Conservation (phyloP, 1,140 invertebrate species). For the Dendroctonus ponderosae region DNA sequence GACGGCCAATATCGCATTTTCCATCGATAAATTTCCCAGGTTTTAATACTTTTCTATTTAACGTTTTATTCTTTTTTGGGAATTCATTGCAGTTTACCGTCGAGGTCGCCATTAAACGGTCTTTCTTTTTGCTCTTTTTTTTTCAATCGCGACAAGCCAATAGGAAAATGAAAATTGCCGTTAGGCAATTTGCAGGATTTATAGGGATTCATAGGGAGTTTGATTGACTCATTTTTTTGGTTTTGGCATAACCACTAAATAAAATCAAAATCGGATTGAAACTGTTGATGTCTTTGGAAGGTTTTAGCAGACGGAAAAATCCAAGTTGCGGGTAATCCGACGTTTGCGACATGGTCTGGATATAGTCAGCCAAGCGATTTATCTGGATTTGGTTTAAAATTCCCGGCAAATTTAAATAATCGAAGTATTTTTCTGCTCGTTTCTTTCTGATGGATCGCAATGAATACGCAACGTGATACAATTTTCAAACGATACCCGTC, state of each 20-base stretch:
- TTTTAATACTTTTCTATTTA: slow-evolving; percentile 18
- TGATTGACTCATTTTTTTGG: too few relatives aligned
- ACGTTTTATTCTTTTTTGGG: slow-evolving; percentile 18
- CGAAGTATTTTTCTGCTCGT: slow-evolving; percentile 45
- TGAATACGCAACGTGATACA: slow-evolving; percentile 44
- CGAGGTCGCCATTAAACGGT: slow-evolving; percentile 12
- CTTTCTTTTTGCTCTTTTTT: slow-evolving; percentile 7
- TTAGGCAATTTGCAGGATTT: too few relatives aligned
- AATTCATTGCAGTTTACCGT: slow-evolving; percentile 17
- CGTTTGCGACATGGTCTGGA: not conserved
- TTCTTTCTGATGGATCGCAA: slow-evolving; percentile 44
- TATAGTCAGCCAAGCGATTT: slow-evolving; percentile 2
- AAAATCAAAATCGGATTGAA: too few relatives aligned
- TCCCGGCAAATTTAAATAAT: slow-evolving; percentile 36
- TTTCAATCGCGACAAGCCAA: slow-evolving; percentile 8
- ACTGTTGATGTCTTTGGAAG: too few relatives aligned
- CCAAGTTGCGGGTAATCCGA: too few relatives aligned
- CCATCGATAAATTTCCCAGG: slow-evolving; percentile 4
- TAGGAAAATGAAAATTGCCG: too few relatives aligned
- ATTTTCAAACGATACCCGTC: slow-evolving; percentile 33
- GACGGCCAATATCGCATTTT: slow-evolving; percentile 17
- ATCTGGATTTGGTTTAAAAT: slow-evolving; percentile 21
- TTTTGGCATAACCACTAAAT: too few relatives aligned
- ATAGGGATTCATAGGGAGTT: too few relatives aligned
- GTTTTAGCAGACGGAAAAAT: too few relatives aligned